Conservation (phyloP, 2,113 vertebrate genomes). For the Gnathonemus longibarbis region DNA sequence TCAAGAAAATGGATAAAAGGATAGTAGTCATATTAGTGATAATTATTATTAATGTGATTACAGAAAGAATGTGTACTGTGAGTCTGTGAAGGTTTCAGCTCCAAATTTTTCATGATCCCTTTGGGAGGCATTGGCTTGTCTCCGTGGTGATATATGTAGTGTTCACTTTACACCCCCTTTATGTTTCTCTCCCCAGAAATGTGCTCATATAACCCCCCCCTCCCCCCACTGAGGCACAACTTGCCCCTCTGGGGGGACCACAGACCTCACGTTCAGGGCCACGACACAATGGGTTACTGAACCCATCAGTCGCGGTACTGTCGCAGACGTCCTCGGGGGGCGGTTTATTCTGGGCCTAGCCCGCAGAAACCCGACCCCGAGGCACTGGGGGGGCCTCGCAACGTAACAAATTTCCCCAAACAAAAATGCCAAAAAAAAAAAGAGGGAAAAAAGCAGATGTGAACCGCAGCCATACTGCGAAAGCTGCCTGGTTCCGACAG, state of each 20-base stretch:
- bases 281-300: background rate
- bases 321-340: background rate
- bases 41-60: background rate
- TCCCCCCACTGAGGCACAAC: background rate
- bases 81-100: background rate
- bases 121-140: background rate
- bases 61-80: background rate
- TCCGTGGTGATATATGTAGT: background rate
- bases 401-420: background rate
- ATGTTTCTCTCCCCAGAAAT: background rate
- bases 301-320: background rate
- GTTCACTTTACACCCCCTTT: background rate
- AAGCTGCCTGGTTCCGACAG: background rate
- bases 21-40: background rate
- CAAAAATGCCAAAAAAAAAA: background rate
- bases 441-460: background rate
- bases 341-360: background rate
- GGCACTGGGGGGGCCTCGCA: background rate
- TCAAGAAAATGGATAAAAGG: background rate
- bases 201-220: background rate
- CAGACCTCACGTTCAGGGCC: background rate
- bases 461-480: background rate
- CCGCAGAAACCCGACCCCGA: background rate
- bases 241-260: background rate
- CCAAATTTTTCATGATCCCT: background rate